A percentile compares a stretch with the other conserved stretches of the same genome.
Conservation (phyloP, 1,140 invertebrate genomes). For the Trypoxylus dichotomus region DNA sequence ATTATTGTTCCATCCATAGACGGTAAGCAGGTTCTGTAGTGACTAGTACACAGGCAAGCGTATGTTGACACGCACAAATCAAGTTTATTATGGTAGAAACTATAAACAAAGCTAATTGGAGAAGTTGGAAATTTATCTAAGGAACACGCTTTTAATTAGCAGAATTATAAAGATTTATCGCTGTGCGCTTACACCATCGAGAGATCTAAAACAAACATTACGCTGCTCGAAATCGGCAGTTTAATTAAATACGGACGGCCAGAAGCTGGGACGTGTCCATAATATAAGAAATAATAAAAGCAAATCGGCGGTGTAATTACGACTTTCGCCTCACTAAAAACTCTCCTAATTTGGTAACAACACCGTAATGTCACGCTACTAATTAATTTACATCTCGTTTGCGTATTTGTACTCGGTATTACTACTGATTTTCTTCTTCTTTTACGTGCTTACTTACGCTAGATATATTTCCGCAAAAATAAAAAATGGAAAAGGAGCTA, state of each 20-base stretch:
- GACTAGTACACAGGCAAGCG: not conserved
- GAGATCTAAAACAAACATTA: conserved; percentile 24
- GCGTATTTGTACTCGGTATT: not conserved
- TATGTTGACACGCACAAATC: conserved; percentile 10
- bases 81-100: conserved; percentile 11
- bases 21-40: not conserved
- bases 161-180: conserved; percentile 19
- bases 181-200: not conserved
- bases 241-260: not conserved
- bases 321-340: conserved; percentile 21
- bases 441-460: not conserved
- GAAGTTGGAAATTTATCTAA: conserved; percentile 21
- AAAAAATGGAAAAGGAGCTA: too few species aligned
- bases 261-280: not conserved
- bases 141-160: conserved; percentile 21
- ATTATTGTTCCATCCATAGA: not conserved
- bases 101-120: conserved; percentile 19
- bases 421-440: not conserved
- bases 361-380: conserved; percentile 8
- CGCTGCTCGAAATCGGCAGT: not conserved
- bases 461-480: too few species aligned
- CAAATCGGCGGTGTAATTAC: conserved; percentile 9
- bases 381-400: conserved; percentile 9
- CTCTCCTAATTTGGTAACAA: conserved; percentile 13
- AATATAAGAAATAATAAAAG: conserved; percentile 20